These are phyloP conservation scores for Pachyseris speciosa DNA, from an alignment of 64 coral and sea anemone genomes.

Conservation along the genomic window DNA sequence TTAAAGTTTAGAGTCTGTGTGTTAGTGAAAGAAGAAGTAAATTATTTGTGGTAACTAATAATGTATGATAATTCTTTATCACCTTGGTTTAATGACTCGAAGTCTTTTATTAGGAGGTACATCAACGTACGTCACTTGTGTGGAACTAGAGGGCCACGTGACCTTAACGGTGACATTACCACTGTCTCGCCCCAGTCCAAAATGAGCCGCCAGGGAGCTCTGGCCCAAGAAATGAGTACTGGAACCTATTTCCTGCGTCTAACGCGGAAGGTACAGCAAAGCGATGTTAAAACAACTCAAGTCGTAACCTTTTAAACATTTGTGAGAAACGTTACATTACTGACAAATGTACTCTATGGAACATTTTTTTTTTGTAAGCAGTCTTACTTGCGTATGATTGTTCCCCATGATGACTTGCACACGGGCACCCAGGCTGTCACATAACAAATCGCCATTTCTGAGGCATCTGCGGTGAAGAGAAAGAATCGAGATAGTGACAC, in stretches of 20 bases:
- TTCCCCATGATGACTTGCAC: conserved; percentile 63
- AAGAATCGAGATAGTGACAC: background rate
- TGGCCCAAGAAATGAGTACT: conserved; percentile 89
- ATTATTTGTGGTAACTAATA: background rate
- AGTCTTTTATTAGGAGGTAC: conserved; percentile 74
- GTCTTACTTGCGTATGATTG: conserved; percentile 67
- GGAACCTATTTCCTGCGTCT: conserved; percentile 94
- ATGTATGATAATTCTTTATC: background rate
- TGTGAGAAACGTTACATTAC: too few species aligned
- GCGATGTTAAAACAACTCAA: background rate
- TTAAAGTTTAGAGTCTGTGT: too few species aligned
- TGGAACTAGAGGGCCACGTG: conserved; percentile 50
- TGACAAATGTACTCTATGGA: background rate
- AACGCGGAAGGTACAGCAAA: background rate
- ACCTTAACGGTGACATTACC: conserved; percentile 83
- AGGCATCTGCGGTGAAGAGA: conserved; percentile 42
- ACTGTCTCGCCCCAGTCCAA: conserved; percentile 74
- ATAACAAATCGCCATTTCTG: conserved; percentile 5
- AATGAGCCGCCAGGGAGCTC: conserved; percentile 78
- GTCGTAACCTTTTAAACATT: background rate
- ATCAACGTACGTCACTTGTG: conserved; percentile 32
- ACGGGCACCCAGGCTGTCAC: conserved; percentile 85
- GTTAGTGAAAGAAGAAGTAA: too few species aligned
- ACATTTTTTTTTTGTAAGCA: background rate
- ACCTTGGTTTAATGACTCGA: conserved; percentile 49